These are phyloP conservation scores for Neosilurus hyrtlii DNA, from an alignment of 2,797 vertebrate genomes.

Conservation along the genomic window DNA sequence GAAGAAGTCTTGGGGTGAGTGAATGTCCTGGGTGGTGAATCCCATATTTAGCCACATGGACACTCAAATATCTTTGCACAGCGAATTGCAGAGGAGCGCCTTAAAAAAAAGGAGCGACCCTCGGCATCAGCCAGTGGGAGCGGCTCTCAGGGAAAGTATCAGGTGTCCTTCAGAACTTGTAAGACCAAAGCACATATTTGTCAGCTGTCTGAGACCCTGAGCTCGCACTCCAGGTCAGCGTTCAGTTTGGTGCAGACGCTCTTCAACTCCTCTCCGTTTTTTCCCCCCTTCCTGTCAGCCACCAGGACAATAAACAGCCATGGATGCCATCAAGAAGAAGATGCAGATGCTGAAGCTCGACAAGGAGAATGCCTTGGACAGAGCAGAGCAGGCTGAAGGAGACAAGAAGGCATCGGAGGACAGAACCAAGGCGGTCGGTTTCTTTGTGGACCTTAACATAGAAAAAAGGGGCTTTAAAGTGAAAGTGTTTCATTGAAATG, in stretches of 20 bases:
- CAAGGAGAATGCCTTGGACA: slow-evolving; percentile 97
- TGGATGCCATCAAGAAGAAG: slow-evolving; percentile 99
- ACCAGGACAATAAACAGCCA: slow-evolving; percentile 73
- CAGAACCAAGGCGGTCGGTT: slow-evolving; percentile 93
- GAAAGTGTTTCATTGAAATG: background rate
- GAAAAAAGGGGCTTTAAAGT: background rate
- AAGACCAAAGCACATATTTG: slow-evolving; percentile 86
- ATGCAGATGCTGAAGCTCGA: slow-evolving; percentile 99
- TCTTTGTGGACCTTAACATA: slow-evolving; percentile 13
- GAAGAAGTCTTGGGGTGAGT: slow-evolving; percentile 56
- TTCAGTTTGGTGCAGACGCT: slow-evolving; percentile 72
- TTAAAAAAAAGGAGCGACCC: slow-evolving; percentile 65
- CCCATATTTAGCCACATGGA: slow-evolving; percentile 87
- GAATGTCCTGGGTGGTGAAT: slow-evolving; percentile 59
- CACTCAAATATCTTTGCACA: slow-evolving; percentile 78
- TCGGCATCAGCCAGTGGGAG: slow-evolving; percentile 60
- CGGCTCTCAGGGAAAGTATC: slow-evolving; percentile 87
- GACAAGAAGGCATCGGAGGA: slow-evolving; percentile 97
- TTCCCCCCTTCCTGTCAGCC: slow-evolving; percentile 54
- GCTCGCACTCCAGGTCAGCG: slow-evolving; percentile 80
- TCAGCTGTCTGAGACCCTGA: slow-evolving; percentile 68
- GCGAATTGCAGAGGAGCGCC: slow-evolving; percentile 80
- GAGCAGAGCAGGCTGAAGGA: slow-evolving; percentile 93
- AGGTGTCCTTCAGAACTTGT: slow-evolving; percentile 82
- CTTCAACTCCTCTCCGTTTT: slow-evolving; percentile 57